Evolutionary conservation across 2,113 vertebrate species (phyloP).

Genomic region (Nicator chloris): DNA sequence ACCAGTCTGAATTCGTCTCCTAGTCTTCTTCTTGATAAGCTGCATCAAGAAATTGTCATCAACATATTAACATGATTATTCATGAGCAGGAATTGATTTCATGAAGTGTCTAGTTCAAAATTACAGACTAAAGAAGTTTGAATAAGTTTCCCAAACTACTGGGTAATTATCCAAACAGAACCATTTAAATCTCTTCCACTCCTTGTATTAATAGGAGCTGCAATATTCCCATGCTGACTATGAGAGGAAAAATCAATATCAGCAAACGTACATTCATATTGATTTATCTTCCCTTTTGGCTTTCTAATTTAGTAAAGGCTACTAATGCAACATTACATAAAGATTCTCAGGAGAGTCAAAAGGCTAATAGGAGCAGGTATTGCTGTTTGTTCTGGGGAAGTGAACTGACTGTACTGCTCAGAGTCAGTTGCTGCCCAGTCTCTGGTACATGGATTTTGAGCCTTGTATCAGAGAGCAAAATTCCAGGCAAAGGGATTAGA

Average conservation of each 20-base stretch:
- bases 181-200: slow-evolving; percentile 25
- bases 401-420: neutral
- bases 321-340: slow-evolving; percentile 50
- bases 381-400: neutral
- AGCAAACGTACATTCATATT: slow-evolving; percentile 48
- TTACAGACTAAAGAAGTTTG: neutral
- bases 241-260: slow-evolving; percentile 60
- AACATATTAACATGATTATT: neutral
- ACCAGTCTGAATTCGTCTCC: neutral
- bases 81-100: neutral
- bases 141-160: slow-evolving; percentile 5
- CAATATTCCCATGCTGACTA: slow-evolving; percentile 46
- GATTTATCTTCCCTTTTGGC: slow-evolving; percentile 59
- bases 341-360: slow-evolving; percentile 43
- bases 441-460: neutral
- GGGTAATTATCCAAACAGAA: slow-evolving; percentile 28
- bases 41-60: neutral
- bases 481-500: neutral
- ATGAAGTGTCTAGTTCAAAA: neutral
- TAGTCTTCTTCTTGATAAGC: neutral
- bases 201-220: slow-evolving; percentile 23
- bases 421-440: neutral
- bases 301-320: slow-evolving; percentile 64
- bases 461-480: neutral
- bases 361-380: slow-evolving; percentile 4